Percentiles rank a stretch among this genome's conserved stretches.
Conservation (phyloP, 2,113 vertebrate species). For the Amphiprion percula region DNA sequence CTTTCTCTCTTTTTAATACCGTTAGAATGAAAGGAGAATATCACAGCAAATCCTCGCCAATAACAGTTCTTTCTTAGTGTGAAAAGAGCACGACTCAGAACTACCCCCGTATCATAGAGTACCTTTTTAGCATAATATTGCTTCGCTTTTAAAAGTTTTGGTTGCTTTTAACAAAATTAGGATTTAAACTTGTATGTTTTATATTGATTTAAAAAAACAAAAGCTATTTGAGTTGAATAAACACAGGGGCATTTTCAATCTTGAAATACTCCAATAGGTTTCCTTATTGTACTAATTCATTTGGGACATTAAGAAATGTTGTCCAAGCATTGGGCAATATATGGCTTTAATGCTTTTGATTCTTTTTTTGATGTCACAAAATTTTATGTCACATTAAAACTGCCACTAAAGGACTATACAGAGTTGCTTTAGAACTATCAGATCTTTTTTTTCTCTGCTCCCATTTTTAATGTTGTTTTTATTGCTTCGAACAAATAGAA, state of each 20-base stretch:
- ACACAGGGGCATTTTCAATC: background rate
- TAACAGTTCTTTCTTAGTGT: slow-evolving; percentile 69
- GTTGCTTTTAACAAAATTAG: slow-evolving; percentile 10
- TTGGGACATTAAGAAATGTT: background rate
- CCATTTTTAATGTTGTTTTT: background rate
- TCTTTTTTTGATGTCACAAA: background rate
- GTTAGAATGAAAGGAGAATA: slow-evolving; percentile 80
- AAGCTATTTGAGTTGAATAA: background rate
- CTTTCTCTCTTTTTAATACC: slow-evolving; percentile 84
- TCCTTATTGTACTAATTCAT: background rate
- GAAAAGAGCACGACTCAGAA: slow-evolving; percentile 79
- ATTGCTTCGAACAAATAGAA: background rate
- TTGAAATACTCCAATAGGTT: background rate
- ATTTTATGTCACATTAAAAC: no score
- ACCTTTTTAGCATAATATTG: slow-evolving; percentile 28
- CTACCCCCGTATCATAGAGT: slow-evolving; percentile 68
- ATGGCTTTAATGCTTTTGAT: slow-evolving; percentile 3
- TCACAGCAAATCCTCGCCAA: slow-evolving; percentile 76
- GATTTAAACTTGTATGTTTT: background rate
- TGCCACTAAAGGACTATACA: background rate
- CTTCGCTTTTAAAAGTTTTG: slow-evolving; percentile 21
- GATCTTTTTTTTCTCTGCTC: background rate
- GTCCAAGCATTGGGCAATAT: background rate
- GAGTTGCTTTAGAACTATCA: background rate
- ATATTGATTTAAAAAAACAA: background rate